These are phyloP conservation scores for Cygnus buccinator DNA, from an alignment of 2,113 vertebrate genomes.

Conservation along the genomic window DNA sequence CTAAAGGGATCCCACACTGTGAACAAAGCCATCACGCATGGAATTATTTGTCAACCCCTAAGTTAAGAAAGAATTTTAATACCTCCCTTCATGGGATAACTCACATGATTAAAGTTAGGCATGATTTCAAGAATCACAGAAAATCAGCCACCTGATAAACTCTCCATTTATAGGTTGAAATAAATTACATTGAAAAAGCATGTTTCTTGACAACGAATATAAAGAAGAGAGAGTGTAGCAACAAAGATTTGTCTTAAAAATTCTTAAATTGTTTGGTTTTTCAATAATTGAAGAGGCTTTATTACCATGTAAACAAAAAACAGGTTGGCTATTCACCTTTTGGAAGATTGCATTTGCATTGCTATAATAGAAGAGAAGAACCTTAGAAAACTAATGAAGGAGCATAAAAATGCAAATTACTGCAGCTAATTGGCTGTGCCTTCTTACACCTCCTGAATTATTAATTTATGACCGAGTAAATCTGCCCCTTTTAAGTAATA, in stretches of 20 bases:
- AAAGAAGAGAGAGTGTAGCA: constrained; percentile 12
- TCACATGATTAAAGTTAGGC: neutral
- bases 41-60: neutral
- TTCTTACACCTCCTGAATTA: constrained; percentile 77
- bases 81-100: neutral
- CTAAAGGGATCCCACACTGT: neutral
- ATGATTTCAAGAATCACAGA: constrained; percentile 5
- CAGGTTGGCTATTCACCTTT: constrained; percentile 72
- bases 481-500: constrained; percentile 71
- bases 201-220: neutral
- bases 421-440: constrained; percentile 75
- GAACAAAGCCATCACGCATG: neutral
- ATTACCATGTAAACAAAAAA: constrained; percentile 69
- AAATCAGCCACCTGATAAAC: constrained; percentile 18
- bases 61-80: constrained; percentile 24
- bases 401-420: constrained; percentile 80
- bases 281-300: constrained; percentile 73
- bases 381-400: constrained; percentile 73
- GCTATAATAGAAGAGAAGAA: constrained; percentile 60
- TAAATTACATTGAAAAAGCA: neutral
- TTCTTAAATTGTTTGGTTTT: constrained; percentile 59
- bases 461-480: constrained; percentile 76
- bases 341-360: constrained; percentile 71
- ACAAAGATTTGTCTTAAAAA: constrained; percentile 60
- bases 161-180: constrained; percentile 2